Base-by-base conservation (phyloP, 2,797 vertebrate genomes). In the Danio aesculapii region DNA sequence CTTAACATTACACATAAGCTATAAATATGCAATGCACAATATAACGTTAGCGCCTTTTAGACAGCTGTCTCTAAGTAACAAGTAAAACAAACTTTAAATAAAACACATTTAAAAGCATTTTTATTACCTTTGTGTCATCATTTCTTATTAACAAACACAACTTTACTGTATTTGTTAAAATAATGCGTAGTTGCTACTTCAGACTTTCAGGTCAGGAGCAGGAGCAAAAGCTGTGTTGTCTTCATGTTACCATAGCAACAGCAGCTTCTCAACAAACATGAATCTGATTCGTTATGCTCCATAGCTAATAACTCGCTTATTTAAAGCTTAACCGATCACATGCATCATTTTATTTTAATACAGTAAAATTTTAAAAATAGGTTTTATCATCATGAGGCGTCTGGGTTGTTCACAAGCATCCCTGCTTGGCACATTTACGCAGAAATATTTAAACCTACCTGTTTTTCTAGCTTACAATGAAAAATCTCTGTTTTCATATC, bases 161-260 rank as follows among this genome's bases (percentile, higher is more conserved):
- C 8, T 14, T 3, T 44, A 0, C 16, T 41, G 43, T 16, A 4
- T 39, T 74, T 10, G 58, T 21, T 30, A 17, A 50, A 6, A 14
- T 7, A 47, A 49, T 7, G 13, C 52, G 71, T 43, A 17, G 8
- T 19, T 21, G 47, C 13, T 8, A 4, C 0, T 9, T 52, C 66
- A 16, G 3, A 19, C n/a, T 62, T 17, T 16, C 44, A n/a, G 57
- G 64, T 52, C 57, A n/a, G 12, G 9, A 72, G 13, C 6, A 30
- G 39, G 39, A 39, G 16, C 7, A n/a, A 58, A 59, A 10, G 14
- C n/a, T 57, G 41, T 66, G 78, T 81, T 81, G 78, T 66, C 61
- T 47, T 73, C 6, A 0, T 57, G 19, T 76, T 73, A 50, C 85
- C 67, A 79, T 84, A 71, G 67, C 61, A 86, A 84, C 85, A 63